Conservation (phyloP, 1,140 invertebrate genomes). For the Vollenhovia emeryi region DNA sequence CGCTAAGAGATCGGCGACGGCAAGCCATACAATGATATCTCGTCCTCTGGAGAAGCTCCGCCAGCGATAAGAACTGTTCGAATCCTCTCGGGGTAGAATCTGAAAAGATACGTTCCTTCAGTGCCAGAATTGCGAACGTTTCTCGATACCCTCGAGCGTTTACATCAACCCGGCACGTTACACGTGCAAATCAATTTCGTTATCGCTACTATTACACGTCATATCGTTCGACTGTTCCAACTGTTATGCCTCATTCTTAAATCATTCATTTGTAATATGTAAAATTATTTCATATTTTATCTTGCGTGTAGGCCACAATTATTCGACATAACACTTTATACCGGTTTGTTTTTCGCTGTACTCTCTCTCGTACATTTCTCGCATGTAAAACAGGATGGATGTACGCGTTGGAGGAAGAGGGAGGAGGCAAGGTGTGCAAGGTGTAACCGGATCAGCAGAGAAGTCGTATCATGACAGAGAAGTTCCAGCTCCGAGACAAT, state of each 20-base stretch:
- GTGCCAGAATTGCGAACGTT: background rate
- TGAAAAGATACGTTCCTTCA: slow-evolving; percentile 70
- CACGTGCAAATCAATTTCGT: background rate
- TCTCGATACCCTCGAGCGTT: background rate
- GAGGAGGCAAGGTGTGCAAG: background rate
- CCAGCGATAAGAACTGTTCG: slow-evolving; percentile 82
- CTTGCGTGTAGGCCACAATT: background rate
- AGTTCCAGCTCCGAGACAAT: background rate
- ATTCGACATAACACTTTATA: background rate
- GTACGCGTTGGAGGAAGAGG: background rate
- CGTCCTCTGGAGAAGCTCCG: slow-evolving; percentile 87
- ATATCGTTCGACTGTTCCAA: no score
- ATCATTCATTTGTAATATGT: background rate
- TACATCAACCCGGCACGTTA: background rate
- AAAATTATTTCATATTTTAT: background rate
- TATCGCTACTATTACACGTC: background rate
- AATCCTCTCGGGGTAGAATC: slow-evolving; percentile 85
- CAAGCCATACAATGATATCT: slow-evolving; percentile 91
- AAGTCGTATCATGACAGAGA: background rate
- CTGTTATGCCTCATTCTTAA: no score
- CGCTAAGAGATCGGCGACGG: slow-evolving; percentile 91
- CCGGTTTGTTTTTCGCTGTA: background rate
- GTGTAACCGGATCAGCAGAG: background rate
- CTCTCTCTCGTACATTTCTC: background rate
- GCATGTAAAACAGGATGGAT: background rate